phyloP scores from a whole-genome alignment of 2,113 vertebrate species.

The Dipodomys merriami region DNA sequence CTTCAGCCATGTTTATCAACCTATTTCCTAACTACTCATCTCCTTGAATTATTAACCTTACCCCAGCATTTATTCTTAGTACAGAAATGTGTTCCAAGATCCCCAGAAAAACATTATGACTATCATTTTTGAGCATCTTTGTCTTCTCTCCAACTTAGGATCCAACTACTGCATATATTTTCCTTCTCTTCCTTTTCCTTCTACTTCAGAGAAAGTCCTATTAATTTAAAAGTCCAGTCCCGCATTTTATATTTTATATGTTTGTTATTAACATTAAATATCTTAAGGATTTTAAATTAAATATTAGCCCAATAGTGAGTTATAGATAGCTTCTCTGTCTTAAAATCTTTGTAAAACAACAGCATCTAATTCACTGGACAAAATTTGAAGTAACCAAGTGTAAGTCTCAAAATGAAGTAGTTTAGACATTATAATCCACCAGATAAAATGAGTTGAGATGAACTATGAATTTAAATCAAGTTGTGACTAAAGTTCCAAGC shows the following conservation, averaged over 20 bases:
- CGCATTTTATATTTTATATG: background rate
- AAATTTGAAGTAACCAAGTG: conserved; percentile 10
- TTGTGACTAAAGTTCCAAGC: conserved; percentile 26
- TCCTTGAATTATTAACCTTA: background rate
- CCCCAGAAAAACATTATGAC: background rate
- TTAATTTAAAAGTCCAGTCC: background rate
- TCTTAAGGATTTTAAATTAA: background rate
- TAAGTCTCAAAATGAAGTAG: conserved; percentile 10
- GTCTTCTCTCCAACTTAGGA: background rate
- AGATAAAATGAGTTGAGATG: background rate
- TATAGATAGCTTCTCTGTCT: background rate
- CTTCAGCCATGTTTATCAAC: background rate
- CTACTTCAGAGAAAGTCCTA: background rate
- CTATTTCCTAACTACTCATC: conserved; percentile 14
- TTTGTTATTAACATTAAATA: conserved; percentile 35
- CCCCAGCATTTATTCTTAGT: background rate
- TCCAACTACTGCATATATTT: background rate
- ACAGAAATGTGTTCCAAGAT: background rate
- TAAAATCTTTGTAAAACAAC: conserved; percentile 9
- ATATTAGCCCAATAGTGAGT: background rate
- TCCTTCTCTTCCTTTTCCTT: background rate
- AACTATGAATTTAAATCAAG: conserved; percentile 6
- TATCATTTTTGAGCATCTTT: background rate
- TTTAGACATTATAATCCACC: background rate
- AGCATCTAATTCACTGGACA: background rate